These are phyloP conservation scores for Chaunax sp. DNA, from an alignment of 2,797 vertebrate genomes.

Conservation along the genomic window DNA sequence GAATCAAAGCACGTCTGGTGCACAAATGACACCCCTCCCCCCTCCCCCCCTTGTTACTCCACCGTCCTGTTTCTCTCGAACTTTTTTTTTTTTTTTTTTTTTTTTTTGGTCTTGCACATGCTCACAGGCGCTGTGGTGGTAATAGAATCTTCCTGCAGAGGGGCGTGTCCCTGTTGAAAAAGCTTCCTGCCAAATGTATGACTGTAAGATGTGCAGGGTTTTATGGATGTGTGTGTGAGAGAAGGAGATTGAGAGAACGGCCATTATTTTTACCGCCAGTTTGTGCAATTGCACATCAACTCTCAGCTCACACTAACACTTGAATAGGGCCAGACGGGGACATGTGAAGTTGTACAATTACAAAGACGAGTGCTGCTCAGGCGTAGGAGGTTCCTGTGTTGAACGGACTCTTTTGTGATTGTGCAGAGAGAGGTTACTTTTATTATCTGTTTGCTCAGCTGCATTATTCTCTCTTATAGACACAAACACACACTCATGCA, in stretches of 20 bases:
- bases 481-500: conserved; percentile 8
- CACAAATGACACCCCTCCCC: conserved; percentile 39
- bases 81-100: conserved; percentile 13
- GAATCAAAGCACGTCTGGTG: conserved; percentile 61
- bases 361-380: conserved; percentile 27
- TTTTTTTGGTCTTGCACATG: neutral
- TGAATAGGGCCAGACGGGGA: conserved; percentile 1
- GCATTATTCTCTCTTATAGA: conserved; percentile 37
- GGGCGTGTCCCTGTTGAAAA: conserved; percentile 31
- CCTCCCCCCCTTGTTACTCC: neutral
- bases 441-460: conserved; percentile 72
- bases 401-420: conserved; percentile 33
- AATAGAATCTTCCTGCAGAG: conserved; percentile 55
- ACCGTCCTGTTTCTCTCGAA: neutral
- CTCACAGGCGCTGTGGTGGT: neutral
- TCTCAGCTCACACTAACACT: neutral
- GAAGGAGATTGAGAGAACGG: neutral
- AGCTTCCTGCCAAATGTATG: conserved; percentile 21
- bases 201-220: conserved; percentile 17
- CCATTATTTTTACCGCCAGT: neutral
- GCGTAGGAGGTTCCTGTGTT: conserved; percentile 7
- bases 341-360: conserved; percentile 39
- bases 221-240: conserved; percentile 3
- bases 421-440: conserved; percentile 36
- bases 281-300: conserved; percentile 5